phyloP scores from a whole-genome alignment of 1,140 invertebrate species.

The Drosophila orosa region DNA sequence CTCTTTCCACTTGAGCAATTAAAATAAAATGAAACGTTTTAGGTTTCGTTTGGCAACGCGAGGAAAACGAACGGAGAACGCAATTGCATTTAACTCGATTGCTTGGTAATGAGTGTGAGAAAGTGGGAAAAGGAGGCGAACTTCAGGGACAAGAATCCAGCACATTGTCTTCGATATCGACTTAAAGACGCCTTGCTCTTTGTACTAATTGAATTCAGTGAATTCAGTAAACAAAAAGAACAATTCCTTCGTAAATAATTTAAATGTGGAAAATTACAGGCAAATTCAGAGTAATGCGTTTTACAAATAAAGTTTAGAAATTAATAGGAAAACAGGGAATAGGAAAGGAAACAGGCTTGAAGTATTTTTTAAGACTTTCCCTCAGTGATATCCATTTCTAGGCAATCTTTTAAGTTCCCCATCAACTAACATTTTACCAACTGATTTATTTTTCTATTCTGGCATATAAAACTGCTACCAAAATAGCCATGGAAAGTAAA shows the following conservation, averaged over 20 bases:
- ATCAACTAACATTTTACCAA: neutral
- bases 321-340: neutral
- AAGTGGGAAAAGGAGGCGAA: neutral
- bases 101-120: slow-evolving; percentile 45
- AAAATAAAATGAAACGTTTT: slow-evolving; percentile 41
- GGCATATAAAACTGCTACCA: slow-evolving; percentile 14
- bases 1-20: slow-evolving; percentile 33
- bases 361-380: no score
- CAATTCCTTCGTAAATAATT: neutral
- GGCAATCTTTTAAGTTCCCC: neutral
- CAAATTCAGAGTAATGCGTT: neutral
- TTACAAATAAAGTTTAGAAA: neutral
- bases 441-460: slow-evolving; percentile 8
- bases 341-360: no score
- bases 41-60: slow-evolving; percentile 12
- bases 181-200: slow-evolving; percentile 4
- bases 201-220: slow-evolving; percentile 17
- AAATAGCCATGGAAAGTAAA: slow-evolving; percentile 43
- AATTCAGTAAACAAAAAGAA: neutral
- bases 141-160: no score
- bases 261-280: neutral
- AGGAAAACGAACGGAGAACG: slow-evolving; percentile 7
- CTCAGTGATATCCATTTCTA: neutral
- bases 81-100: slow-evolving; percentile 49
- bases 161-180: slow-evolving; percentile 1